Conservation (phyloP, 2,113 vertebrate species). For the Phyllopteryx taeniolatus region DNA sequence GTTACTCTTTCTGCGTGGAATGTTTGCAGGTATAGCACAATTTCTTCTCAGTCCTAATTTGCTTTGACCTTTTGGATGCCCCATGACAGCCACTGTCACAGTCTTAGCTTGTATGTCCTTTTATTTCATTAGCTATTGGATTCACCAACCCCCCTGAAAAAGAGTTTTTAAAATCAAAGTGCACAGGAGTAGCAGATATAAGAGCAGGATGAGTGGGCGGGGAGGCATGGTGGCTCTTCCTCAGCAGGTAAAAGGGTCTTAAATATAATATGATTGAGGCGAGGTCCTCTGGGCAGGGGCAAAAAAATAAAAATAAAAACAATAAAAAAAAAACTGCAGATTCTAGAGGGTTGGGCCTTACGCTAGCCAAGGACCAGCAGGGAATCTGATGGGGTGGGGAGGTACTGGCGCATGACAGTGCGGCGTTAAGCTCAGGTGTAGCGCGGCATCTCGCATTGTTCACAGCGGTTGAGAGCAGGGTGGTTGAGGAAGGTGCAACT, state of each 20-base stretch:
- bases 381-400: slow-evolving; percentile 13
- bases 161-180: slow-evolving; percentile 58
- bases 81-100: slow-evolving; percentile 18
- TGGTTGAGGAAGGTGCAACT: slow-evolving; percentile 99
- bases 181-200: slow-evolving; percentile 52
- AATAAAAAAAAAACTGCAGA: slow-evolving; percentile 13
- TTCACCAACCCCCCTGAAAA: slow-evolving; percentile 34
- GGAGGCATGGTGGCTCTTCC: slow-evolving; percentile 55
- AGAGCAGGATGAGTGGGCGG: slow-evolving; percentile 34
- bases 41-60: background rate
- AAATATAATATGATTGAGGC: slow-evolving; percentile 49
- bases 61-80: slow-evolving; percentile 28
- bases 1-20: slow-evolving; percentile 68
- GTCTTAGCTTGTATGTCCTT: slow-evolving; percentile 29
- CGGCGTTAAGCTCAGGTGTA: slow-evolving; percentile 82
- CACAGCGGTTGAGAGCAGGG: slow-evolving; percentile 96
- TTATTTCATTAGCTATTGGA: slow-evolving; percentile 28
- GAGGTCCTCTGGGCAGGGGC: slow-evolving; percentile 23
- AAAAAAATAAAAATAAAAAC: background rate
- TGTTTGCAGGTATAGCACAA: slow-evolving; percentile 57
- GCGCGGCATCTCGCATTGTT: slow-evolving; percentile 98
- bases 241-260: slow-evolving; percentile 61
- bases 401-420: slow-evolving; percentile 17
- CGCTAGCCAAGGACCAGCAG: slow-evolving; percentile 47
- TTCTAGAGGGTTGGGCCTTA: slow-evolving; percentile 28